A percentile compares a stretch with the other conserved stretches of the same genome.
These are phyloP conservation scores for Drosophila nannoptera DNA, from an alignment of 1,140 invertebrate species.

Conservation along the genomic window DNA sequence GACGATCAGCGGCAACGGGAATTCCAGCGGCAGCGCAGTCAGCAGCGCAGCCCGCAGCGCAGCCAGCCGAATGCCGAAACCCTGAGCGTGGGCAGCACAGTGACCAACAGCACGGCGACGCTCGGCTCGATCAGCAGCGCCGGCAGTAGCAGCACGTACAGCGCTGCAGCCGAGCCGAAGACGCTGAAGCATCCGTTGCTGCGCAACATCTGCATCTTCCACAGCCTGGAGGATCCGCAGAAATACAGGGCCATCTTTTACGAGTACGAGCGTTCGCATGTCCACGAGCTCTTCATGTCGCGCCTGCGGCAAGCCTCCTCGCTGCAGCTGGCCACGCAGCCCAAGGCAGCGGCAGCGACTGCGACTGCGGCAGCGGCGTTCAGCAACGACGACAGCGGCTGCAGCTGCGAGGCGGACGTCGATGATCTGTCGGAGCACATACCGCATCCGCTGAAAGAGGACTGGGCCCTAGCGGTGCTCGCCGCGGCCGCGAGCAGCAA, in stretches of 20 bases:
- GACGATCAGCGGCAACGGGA: slow-evolving; percentile 11
- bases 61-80: slow-evolving; percentile 32
- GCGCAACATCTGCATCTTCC: slow-evolving; percentile 71
- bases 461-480: slow-evolving; percentile 56
- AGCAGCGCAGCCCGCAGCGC: background rate
- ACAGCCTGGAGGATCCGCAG: slow-evolving; percentile 60
- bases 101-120: slow-evolving; percentile 71
- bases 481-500: slow-evolving; percentile 54
- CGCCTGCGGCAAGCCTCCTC: slow-evolving; percentile 44
- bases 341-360: background rate
- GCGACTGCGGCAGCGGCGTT: background rate
- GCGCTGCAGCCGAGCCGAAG: background rate
- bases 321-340: slow-evolving; percentile 36
- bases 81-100: slow-evolving; percentile 66
- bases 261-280: slow-evolving; percentile 62
- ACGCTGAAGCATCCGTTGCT: slow-evolving; percentile 53
- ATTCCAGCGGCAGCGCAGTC: background rate
- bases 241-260: slow-evolving; percentile 72
- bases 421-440: slow-evolving; percentile 34
- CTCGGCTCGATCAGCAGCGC: slow-evolving; percentile 61
- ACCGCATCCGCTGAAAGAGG: slow-evolving; percentile 53
- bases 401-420: slow-evolving; percentile 56
- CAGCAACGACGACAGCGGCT: slow-evolving; percentile 59
- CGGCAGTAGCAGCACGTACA: slow-evolving; percentile 25
- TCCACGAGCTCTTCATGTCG: slow-evolving; percentile 61